Evolutionary conservation across 1,140 invertebrate species (phyloP), one percentile per base, ranked within the genome.

Genomic region (Andrena cerasifolii): DNA sequence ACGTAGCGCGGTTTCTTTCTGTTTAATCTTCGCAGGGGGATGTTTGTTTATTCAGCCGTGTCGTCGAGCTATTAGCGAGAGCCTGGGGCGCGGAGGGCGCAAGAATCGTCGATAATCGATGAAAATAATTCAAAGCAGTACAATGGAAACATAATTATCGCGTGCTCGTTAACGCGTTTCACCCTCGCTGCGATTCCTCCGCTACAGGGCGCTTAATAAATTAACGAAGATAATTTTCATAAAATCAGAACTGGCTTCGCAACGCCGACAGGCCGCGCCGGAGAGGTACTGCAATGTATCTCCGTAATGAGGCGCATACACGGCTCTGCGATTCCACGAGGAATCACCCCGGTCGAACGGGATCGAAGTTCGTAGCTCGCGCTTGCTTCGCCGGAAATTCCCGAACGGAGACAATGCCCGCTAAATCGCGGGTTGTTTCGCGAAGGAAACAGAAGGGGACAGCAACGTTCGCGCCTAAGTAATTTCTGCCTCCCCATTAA

Each of bases 191-290:
- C 26, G 26, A 33, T 45, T 14, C 33, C 61, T 54, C 16, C 72
- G 0, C 40, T 31, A 61, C 2, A 45, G 36, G 4, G n/a, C 43
- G 26, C 51, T 74, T 66, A 66, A 56, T 67, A 67, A 75, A 75
- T 75, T 67, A 67, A 45, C 24, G 36, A 45, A 75, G 51, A 56
- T 67, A 75, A 75, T 75, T 36, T 75, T 75, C 62, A 67, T 47
- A 14, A 24, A 26, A 24, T 7, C 2, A 24, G 8, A 28, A 28
- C 14, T 6, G 7, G n/a, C 43, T 47, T 47, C 24, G 24, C 3
- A 18, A 16, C 7, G 16, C 16, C 7, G 28, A 49, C 67, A n/a
- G 3, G 40, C 26, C 18, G 18, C 6, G 36, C 18, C 14, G 36
- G 16, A 18, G n/a, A 40, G 36, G 10, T 5, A 56, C 67, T 67